Evolutionary conservation across 1,140 invertebrate genomes (phyloP).

Genomic region (Lysiphlebus fabarum): DNA sequence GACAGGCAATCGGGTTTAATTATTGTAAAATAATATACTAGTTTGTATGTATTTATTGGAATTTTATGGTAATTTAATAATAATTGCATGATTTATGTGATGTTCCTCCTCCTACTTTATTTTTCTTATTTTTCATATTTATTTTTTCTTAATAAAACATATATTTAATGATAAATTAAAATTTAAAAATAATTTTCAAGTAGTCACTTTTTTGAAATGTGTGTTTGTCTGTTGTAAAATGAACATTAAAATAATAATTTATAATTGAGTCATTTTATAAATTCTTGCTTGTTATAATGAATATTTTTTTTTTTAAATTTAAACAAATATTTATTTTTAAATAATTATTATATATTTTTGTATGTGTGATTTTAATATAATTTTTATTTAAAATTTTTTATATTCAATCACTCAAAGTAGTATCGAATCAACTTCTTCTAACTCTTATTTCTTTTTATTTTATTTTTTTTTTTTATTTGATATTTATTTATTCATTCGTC

Average conservation of each 20-base stretch:
- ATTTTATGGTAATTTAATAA: conserved; percentile 15
- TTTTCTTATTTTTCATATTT: conserved; percentile 7
- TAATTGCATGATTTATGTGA: neutral
- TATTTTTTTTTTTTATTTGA: conserved; percentile 7
- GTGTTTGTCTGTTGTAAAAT: too few relatives aligned
- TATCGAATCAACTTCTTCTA: conserved; percentile 26
- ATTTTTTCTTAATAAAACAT: neutral
- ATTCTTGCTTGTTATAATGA: conserved; percentile 9
- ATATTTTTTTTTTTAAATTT: neutral
- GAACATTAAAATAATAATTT: too few relatives aligned
- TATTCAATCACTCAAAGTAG: conserved; percentile 1
- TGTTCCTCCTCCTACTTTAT: too few relatives aligned
- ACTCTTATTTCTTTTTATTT: conserved; percentile 10
- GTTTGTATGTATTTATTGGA: conserved; percentile 13
- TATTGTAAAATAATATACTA: conserved; percentile 4
- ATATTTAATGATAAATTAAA: conserved; percentile 7
- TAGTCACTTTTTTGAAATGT: neutral
- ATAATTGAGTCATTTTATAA: neutral
- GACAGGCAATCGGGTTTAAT: conserved; percentile 25
- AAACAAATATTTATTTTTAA: too few relatives aligned
- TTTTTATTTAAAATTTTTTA: neutral
- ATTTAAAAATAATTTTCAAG: conserved; percentile 8
- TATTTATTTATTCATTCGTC: conserved; percentile 9
- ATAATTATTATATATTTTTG: too few relatives aligned
- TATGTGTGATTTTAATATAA: too few relatives aligned